Base-by-base conservation (phyloP, 2,797 vertebrate species). In the Loriculus beryllinus region DNA sequence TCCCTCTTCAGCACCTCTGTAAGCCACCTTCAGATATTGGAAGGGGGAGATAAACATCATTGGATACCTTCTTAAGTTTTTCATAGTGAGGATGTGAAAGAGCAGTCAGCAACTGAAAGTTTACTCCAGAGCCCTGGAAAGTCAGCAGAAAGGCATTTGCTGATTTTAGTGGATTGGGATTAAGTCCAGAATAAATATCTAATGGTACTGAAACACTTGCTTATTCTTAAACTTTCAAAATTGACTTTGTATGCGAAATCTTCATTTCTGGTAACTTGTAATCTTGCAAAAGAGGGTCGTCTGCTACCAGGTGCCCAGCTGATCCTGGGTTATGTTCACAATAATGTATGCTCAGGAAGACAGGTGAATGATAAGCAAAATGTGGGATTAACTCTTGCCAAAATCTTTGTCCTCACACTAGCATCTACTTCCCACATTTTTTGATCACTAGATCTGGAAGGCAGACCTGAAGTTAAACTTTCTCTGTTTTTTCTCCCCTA, bases 101-200 rank as follows among this genome's bases (percentile, higher is more conserved):
- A 83, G 63, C 39, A 83, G 56, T 75, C 76, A 86, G 39, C 79
- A 69, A 42, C 31, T 78, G 39, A 68, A 89, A 89, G 52, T 95
- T 92, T 95, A 68, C 68, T 85, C 68, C 64, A 80, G 60, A 91
- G 54, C 37, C 48, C 40, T 76, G 68, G 28, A 71, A 96, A 93
- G 54, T 94, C 93, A 96, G 35, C 80, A 92, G 95, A 92, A 96
- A 86, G 84, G 82, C 80, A 92, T 93, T 80, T 86, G 57, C 71
- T 93, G 76, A 76, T 75, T 95, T 94, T 78, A 92, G 51, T 81
- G 69, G 76, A 21, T 81, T 92, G 45, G 79, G 76, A 91, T 81
- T 78, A 75, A 77, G n/a, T 88, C 94, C 85, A 92, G 60, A 91
- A 82, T 87, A 85, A 82, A 65, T 92, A 82, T 48, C 71, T 88